These are phyloP conservation scores for Myotis findleyi DNA, from an alignment of 2,797 vertebrate genomes.

Conservation along the genomic window DNA sequence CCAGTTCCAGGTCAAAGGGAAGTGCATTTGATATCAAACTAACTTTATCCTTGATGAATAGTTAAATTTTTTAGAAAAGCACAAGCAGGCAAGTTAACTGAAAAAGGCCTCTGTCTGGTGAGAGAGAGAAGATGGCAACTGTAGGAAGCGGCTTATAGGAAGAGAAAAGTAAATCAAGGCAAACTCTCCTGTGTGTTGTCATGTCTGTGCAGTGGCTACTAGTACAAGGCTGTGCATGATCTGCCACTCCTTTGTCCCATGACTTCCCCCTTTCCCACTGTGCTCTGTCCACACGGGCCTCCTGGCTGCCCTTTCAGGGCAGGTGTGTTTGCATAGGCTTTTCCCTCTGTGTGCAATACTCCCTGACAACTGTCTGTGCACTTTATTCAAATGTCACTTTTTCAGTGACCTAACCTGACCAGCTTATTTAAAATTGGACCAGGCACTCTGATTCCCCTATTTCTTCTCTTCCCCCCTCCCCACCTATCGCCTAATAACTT, in stretches of 20 bases:
- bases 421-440: neutral
- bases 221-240: neutral
- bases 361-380: neutral
- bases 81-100: neutral
- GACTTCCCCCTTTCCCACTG: neutral
- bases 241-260: neutral
- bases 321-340: neutral
- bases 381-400: neutral
- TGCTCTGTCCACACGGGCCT: neutral
- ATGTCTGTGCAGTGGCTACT: neutral
- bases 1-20: neutral
- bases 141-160: neutral
- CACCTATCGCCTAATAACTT: neutral
- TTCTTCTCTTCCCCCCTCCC: neutral
- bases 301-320: neutral
- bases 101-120: neutral
- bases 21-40: neutral
- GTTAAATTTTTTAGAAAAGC: neutral
- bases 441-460: neutral
- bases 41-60: neutral
- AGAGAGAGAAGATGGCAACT: neutral
- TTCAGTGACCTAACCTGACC: neutral
- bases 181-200: neutral
- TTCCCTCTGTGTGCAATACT: neutral
- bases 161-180: neutral